Conservation (phyloP, 2,888 invertebrate species). For the Malachius bipustulatus region DNA sequence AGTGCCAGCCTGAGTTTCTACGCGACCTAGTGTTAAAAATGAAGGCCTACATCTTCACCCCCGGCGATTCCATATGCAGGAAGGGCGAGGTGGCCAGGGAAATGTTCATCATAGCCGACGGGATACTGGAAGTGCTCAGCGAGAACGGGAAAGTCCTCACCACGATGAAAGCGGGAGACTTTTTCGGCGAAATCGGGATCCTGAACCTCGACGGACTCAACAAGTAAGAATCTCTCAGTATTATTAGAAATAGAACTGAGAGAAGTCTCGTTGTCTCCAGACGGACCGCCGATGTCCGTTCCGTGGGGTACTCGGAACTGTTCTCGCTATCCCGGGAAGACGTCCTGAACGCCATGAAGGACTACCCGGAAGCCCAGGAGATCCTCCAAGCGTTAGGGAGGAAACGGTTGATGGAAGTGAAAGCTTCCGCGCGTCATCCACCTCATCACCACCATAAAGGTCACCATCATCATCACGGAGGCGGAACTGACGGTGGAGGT, state of each 20-base stretch:
- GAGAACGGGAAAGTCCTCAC: conserved; percentile 87
- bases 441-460: conserved; percentile 26
- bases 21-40: conserved; percentile 95
- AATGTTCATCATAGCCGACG: conserved; percentile 98
- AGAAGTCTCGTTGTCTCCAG: conserved; percentile 49
- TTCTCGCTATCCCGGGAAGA: conserved; percentile 91
- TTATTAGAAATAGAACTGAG: too few relatives aligned
- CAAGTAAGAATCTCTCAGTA: conserved; percentile 51
- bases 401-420: conserved; percentile 76
- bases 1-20: conserved; percentile 94
- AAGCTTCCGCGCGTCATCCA: conserved; percentile 34
- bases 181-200: conserved; percentile 96
- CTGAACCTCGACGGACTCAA: conserved; percentile 90
- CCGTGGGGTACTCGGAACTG: conserved; percentile 90
- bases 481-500: too few relatives aligned
- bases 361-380: conserved; percentile 93
- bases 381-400: conserved; percentile 81
- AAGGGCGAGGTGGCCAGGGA: conserved; percentile 84
- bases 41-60: conserved; percentile 97
- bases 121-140: conserved; percentile 89
- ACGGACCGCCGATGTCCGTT: conserved; percentile 89
- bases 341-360: conserved; percentile 89
- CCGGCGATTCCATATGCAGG: conserved; percentile 91
- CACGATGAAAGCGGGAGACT: conserved; percentile 94
- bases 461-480: conserved; percentile 24